Evolutionary conservation across 2,797 vertebrate genomes (phyloP).

Genomic region (Dryobates pubescens): DNA sequence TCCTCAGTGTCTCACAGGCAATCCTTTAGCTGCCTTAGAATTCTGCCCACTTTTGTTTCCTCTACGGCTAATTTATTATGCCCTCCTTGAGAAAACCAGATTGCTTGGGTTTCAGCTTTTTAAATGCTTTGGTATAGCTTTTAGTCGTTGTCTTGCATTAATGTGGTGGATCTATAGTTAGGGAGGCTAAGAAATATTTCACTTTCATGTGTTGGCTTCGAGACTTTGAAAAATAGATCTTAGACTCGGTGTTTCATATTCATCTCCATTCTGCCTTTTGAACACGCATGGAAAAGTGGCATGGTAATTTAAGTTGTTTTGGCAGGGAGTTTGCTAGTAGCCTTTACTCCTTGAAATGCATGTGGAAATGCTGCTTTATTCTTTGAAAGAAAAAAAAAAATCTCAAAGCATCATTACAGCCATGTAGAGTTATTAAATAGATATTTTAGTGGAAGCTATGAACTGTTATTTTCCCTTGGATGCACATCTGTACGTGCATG

Average conservation of each 20-base stretch:
- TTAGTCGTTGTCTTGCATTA: slow-evolving; percentile 72
- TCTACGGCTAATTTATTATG: slow-evolving; percentile 76
- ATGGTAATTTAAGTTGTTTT: slow-evolving; percentile 64
- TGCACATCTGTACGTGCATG: neutral
- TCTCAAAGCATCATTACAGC: slow-evolving; percentile 12
- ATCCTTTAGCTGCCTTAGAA: slow-evolving; percentile 63
- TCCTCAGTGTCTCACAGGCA: slow-evolving; percentile 63
- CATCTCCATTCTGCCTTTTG: slow-evolving; percentile 65
- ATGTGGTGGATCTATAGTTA: slow-evolving; percentile 64
- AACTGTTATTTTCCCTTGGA: slow-evolving; percentile 1
- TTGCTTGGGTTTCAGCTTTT: slow-evolving; percentile 69
- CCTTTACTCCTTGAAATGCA: slow-evolving; percentile 41
- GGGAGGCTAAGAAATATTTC: slow-evolving; percentile 60
- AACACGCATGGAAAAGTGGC: slow-evolving; percentile 38
- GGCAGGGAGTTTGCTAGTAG: slow-evolving; percentile 40
- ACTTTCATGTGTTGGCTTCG: slow-evolving; percentile 58
- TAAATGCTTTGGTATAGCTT: slow-evolving; percentile 69
- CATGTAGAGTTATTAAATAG: slow-evolving; percentile 19
- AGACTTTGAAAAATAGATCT: slow-evolving; percentile 72
- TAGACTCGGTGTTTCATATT: slow-evolving; percentile 63
- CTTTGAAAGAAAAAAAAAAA: slow-evolving; percentile 22
- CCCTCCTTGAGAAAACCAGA: slow-evolving; percentile 73
- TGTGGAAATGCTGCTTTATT: slow-evolving; percentile 38
- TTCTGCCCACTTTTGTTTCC: slow-evolving; percentile 75
- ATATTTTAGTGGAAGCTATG: slow-evolving; percentile 16